phyloP scores from a whole-genome alignment of 1,140 invertebrate genomes.

The Phthorimaea operculella region DNA sequence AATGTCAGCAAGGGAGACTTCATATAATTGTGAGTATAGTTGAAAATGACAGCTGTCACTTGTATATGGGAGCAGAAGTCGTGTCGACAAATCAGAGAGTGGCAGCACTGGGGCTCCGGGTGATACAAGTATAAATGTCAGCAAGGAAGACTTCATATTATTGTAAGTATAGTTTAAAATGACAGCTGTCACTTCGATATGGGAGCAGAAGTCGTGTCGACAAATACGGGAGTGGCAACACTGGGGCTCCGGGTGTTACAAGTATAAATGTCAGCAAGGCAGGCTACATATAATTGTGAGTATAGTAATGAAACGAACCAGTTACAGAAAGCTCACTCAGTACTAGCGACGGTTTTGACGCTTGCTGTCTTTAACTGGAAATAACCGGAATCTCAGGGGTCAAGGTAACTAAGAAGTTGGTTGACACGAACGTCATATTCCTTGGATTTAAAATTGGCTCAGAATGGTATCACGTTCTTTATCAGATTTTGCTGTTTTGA shows the following conservation, averaged over 20 bases:
- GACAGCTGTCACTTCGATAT: no score
- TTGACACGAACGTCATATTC: no score
- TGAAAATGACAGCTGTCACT: no score
- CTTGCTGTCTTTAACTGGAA: no score
- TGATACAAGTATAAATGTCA: conserved; percentile 91
- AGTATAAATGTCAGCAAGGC: conserved; percentile 82
- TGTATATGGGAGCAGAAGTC: conserved; percentile 94
- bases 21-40: conserved; percentile 79
- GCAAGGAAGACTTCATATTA: conserved; percentile 78
- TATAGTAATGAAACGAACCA: no score
- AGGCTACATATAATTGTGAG: conserved; percentile 80
- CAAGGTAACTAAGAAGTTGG: no score
- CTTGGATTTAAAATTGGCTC: no score
- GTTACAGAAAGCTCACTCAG: no score
- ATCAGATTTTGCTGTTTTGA: no score
- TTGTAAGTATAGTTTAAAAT: conserved; percentile 76
- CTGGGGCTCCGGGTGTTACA: conserved; percentile 96
- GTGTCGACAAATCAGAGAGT: conserved; percentile 82
- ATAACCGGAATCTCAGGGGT: no score
- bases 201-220: conserved; percentile 89
- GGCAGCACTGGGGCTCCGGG: conserved; percentile 96
- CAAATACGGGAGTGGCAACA: conserved; percentile 90
- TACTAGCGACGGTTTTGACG: no score
- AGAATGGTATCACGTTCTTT: no score
- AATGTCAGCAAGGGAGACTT: conserved; percentile 78